Evolutionary conservation across 23 tunicate species (phyloP).

Genomic region (Trididemnum clinides): DNA sequence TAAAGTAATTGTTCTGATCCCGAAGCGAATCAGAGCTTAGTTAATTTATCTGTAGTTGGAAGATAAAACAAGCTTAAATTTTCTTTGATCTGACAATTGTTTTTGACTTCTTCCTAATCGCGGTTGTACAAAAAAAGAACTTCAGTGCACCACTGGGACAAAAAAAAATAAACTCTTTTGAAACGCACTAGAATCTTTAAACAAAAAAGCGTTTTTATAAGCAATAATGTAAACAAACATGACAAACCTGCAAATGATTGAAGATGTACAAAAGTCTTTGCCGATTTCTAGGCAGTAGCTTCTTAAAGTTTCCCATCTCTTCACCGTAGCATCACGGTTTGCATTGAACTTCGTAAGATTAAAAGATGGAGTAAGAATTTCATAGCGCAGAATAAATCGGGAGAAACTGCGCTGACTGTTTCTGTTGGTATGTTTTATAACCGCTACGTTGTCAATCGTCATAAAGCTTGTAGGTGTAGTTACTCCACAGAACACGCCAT

Average conservation of each 20-base stretch:
- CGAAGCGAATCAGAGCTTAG: too few relatives aligned
- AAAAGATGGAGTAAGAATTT: slow-evolving; percentile 49
- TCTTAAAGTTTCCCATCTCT: slow-evolving; percentile 36
- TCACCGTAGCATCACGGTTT: not conserved
- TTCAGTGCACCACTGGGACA: too few relatives aligned
- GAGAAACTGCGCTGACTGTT: not conserved
- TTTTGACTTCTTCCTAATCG: too few relatives aligned
- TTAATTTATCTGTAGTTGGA: too few relatives aligned
- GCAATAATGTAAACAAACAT: not conserved
- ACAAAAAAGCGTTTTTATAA: too few relatives aligned
- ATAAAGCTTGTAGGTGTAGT: slow-evolving; percentile 22
- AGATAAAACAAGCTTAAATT: too few relatives aligned
- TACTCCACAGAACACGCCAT: slow-evolving; percentile 53
- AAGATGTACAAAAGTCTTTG: slow-evolving; percentile 35
- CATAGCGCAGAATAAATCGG: slow-evolving; percentile 37
- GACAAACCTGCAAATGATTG: slow-evolving; percentile 60
- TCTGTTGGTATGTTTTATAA: slow-evolving; percentile 5
- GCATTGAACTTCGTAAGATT: not conserved
- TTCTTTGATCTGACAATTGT: too few relatives aligned
- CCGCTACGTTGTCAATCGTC: slow-evolving; percentile 35
- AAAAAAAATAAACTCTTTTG: too few relatives aligned
- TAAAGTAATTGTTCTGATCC: too few relatives aligned
- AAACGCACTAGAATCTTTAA: too few relatives aligned
- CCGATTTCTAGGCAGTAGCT: slow-evolving; percentile 1
- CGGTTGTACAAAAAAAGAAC: too few relatives aligned